Evolutionary conservation across 2,797 vertebrate species (phyloP).

Genomic region (Dicrostonyx torquatus): DNA sequence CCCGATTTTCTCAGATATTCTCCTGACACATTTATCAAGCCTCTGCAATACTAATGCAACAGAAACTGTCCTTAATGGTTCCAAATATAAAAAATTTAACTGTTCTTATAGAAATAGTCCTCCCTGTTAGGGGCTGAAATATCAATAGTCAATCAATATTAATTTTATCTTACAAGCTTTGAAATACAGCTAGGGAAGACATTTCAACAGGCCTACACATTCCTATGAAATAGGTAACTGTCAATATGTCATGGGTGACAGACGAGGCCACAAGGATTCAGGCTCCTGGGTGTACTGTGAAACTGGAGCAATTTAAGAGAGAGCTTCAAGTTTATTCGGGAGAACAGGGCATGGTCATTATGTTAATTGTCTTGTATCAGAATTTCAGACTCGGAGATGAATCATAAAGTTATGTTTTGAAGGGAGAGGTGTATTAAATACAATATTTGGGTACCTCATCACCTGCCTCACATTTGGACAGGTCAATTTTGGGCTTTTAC

Average conservation of each 20-base stretch:
- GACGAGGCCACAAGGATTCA: not conserved
- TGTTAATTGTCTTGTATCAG: not conserved
- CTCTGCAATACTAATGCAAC: not conserved
- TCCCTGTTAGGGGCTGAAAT: not conserved
- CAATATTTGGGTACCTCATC: not conserved
- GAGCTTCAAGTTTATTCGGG: not conserved
- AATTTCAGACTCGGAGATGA: not conserved
- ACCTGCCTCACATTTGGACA: not conserved
- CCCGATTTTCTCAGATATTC: not conserved
- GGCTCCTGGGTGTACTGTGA: not conserved
- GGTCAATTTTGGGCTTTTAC: not conserved
- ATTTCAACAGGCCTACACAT: not conserved
- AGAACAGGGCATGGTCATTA: not conserved
- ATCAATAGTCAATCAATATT: slow-evolving; percentile 17
- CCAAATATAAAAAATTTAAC: not conserved
- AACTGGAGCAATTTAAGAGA: not conserved
- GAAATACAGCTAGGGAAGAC: not conserved
- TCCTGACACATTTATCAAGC: not conserved
- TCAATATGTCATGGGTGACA: not conserved
- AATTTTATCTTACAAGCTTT: not conserved
- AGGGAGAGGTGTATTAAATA: not conserved
- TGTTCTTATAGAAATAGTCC: not conserved
- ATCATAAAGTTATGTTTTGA: not conserved
- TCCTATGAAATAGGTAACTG: not conserved
- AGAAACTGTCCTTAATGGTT: not conserved